Percentiles rank a stretch among this genome's conserved stretches.
phyloP scores from a whole-genome alignment of 2,797 vertebrate species.

The Choloepus didactylus region DNA sequence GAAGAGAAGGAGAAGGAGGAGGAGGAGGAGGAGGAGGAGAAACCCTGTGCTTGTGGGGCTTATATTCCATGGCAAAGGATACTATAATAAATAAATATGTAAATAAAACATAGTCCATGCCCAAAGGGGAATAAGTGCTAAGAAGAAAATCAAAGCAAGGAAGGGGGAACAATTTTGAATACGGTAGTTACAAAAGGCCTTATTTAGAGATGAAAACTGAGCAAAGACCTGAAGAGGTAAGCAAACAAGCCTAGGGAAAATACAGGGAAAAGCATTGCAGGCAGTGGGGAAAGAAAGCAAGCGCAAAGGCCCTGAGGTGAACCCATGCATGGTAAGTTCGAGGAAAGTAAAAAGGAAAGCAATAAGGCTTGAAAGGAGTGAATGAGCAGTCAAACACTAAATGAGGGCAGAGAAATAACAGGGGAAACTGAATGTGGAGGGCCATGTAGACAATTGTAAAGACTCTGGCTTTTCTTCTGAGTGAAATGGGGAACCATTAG shows the following conservation, averaged over 20 bases:
- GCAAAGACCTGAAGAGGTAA: slow-evolving; percentile 1
- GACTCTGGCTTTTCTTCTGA: neutral
- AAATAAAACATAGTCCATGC: slow-evolving; percentile 6
- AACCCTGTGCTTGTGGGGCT: neutral
- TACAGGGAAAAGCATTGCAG: neutral
- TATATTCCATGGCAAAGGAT: neutral
- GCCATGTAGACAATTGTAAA: neutral
- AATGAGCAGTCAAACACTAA: neutral
- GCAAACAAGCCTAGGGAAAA: neutral
- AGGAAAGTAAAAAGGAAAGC: neutral
- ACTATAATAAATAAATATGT: neutral
- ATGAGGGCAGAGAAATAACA: neutral
- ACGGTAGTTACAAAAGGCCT: neutral
- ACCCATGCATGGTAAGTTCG: neutral
- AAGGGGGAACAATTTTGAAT: neutral
- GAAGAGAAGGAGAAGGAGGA: too few relatives aligned
- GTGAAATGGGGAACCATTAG: neutral
- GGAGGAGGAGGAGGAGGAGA: too few relatives aligned
- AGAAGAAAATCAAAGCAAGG: slow-evolving; percentile 39
- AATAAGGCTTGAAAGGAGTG: neutral
- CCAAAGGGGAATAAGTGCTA: neutral
- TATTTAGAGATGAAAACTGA: slow-evolving; percentile 48
- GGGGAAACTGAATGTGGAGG: neutral
- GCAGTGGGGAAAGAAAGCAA: neutral
- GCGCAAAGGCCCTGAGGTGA: neutral